A percentile compares a stretch with the other conserved stretches of the same genome.
Conservation (phyloP, 1,140 invertebrate species). For the Carposina sasakii region DNA sequence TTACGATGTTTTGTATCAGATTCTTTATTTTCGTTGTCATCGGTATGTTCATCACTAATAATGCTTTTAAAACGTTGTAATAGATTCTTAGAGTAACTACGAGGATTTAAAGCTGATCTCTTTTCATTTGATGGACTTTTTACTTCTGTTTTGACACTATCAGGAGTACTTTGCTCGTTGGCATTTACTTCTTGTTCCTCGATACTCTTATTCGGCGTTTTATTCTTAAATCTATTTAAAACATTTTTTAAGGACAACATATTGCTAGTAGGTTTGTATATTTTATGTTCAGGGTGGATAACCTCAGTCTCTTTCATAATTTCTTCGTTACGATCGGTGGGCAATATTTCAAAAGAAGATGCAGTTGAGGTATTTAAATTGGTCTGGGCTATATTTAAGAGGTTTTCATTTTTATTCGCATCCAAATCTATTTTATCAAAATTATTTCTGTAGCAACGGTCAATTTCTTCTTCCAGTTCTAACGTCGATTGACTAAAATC, state of each 20-base stretch:
- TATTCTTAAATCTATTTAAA: constrained; percentile 62
- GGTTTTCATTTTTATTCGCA: constrained; percentile 53
- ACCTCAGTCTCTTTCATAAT: constrained; percentile 56
- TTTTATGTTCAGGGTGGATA: constrained; percentile 84
- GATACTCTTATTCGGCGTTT: constrained; percentile 47
- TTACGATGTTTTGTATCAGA: constrained; percentile 27
- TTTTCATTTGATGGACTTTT: constrained; percentile 60
- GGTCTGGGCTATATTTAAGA: constrained; percentile 38
- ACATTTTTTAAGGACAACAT: constrained; percentile 67
- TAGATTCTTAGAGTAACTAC: constrained; percentile 70
- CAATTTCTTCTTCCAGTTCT: constrained; percentile 68
- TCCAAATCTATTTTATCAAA: constrained; percentile 58
- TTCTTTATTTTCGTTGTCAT: constrained; percentile 53
- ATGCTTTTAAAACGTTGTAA: constrained; percentile 73
- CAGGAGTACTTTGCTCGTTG: constrained; percentile 45
- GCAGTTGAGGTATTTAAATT: constrained; percentile 60
- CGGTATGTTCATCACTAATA: constrained; percentile 68
- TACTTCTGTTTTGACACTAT: constrained; percentile 50
- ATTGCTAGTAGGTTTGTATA: constrained; percentile 77
- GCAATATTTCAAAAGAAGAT: constrained; percentile 67
- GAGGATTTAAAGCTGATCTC: constrained; percentile 57
- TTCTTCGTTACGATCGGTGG: constrained; percentile 43
- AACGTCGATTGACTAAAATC: constrained; percentile 69
- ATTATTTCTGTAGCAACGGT: constrained; percentile 68
- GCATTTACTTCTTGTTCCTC: constrained; percentile 53